These are phyloP conservation scores for Eupithecia exiguata DNA, from an alignment of 2,888 invertebrate genomes.

Conservation along the genomic window DNA sequence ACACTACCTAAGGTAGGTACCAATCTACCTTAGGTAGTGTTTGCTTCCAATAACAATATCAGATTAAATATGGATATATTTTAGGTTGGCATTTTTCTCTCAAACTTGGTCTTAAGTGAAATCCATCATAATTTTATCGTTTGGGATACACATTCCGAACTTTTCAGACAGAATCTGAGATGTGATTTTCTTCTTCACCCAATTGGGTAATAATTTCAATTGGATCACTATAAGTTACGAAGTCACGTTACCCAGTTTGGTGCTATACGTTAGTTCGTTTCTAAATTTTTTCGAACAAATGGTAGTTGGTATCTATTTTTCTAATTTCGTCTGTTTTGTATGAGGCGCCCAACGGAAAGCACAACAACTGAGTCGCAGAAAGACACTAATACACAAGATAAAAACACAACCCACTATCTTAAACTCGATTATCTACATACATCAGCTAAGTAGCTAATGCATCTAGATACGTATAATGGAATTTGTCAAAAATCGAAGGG, in stretches of 20 bases:
- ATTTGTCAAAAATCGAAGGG: slow-evolving; percentile 83
- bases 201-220: too few species aligned
- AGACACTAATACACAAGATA: slow-evolving; percentile 15
- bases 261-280: background rate
- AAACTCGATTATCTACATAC: slow-evolving; percentile 55
- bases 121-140: background rate
- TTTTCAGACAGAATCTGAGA: background rate
- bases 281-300: background rate
- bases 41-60: background rate
- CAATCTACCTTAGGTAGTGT: too few species aligned
- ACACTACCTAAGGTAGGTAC: too few species aligned
- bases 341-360: background rate
- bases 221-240: too few species aligned
- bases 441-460: slow-evolving; percentile 71
- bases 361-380: background rate
- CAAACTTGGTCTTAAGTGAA: background rate
- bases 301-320: background rate
- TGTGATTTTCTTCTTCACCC: background rate
- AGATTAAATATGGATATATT: background rate
- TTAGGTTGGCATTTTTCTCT: background rate
- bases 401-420: slow-evolving; percentile 36
- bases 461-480: slow-evolving; percentile 76
- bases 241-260: too few species aligned
- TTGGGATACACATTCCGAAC: background rate
- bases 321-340: background rate